Conservation (phyloP, 2,113 vertebrate genomes). For the Rana temporaria region DNA sequence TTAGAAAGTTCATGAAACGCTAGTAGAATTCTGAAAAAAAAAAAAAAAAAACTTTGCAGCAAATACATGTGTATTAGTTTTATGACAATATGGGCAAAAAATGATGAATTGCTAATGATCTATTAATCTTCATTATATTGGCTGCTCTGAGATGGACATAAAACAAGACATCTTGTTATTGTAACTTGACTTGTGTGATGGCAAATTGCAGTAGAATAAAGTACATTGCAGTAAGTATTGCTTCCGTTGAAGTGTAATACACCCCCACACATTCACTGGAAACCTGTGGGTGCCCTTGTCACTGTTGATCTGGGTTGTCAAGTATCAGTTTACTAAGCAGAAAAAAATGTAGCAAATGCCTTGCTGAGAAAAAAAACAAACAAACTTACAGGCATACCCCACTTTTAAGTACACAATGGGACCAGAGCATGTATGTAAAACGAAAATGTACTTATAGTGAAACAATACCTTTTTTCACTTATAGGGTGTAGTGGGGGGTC, state of each 20-base stretch:
- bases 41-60: no score
- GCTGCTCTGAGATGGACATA: background rate
- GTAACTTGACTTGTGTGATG: slow-evolving; percentile 1
- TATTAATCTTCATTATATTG: slow-evolving; percentile 14
- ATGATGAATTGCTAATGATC: slow-evolving; percentile 1
- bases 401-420: no score
- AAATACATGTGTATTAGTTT: background rate
- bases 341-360: background rate
- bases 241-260: slow-evolving; percentile 9
- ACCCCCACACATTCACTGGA: slow-evolving; percentile 3
- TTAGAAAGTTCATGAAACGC: no score
- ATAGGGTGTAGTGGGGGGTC: no score
- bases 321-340: slow-evolving; percentile 4
- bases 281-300: slow-evolving; percentile 7
- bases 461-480: no score
- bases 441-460: no score
- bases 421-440: no score
- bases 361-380: background rate
- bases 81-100: slow-evolving; percentile 12
- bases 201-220: background rate
- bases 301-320: slow-evolving; percentile 38
- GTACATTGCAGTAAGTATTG: slow-evolving; percentile 1
- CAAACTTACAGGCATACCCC: no score
- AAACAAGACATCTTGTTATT: slow-evolving; percentile 13
- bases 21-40: no score